Base-by-base conservation (phyloP, 2,888 invertebrate genomes). In the Psylliodes chrysocephalus region DNA sequence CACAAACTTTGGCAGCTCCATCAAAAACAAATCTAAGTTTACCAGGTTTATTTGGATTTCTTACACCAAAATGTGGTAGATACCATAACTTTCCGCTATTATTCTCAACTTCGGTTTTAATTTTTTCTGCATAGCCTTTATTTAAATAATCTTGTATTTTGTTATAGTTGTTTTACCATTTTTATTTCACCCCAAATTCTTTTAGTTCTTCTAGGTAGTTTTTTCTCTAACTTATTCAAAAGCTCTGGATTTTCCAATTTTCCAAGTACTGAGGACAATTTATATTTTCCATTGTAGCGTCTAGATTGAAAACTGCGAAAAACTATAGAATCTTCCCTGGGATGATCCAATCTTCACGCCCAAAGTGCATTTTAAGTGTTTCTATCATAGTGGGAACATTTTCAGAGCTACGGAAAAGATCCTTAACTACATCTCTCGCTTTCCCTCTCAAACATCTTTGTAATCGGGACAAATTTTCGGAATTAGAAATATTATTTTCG, bases 201-300 rank as follows among this genome's bases (percentile, higher is more conserved):
- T n/a, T n/a, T n/a, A n/a, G n/a, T n/a, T n/a, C n/a, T 12, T n/a
- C n/a, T 12, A 38, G 14, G 38, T n/a, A 12, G 10, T 19, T 47
- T 47, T 47, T 47, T 22, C 10, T 47, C 17, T 22, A 47, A 47
- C 8, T 47, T 22, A 7, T 47, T 47, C 19, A 47, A 22, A 19
- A 47, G 47, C n/a, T 47, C 47, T 8, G 47, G 47, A n/a, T n/a
- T n/a, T n/a, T n/a, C n/a, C n/a, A n/a, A 19, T 47, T 22, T 17
- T 47, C 47, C 22, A 22, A 47, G 5, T 47, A 47, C 8, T 47
- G 17, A 10, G n/a, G 47, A 47, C 49, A 51, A 12, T 51, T 28
- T 12, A 12, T 51, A 12, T 12, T 51, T 10, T 51, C 15, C 12
- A 51, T 28, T 1, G 49, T 28, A 28, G 30, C 22, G 7, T 28